A percentile compares a stretch with the other conserved stretches of the same genome.
Evolutionary conservation across 1,140 invertebrate species (phyloP).

Genomic region (Papilio machaon): DNA sequence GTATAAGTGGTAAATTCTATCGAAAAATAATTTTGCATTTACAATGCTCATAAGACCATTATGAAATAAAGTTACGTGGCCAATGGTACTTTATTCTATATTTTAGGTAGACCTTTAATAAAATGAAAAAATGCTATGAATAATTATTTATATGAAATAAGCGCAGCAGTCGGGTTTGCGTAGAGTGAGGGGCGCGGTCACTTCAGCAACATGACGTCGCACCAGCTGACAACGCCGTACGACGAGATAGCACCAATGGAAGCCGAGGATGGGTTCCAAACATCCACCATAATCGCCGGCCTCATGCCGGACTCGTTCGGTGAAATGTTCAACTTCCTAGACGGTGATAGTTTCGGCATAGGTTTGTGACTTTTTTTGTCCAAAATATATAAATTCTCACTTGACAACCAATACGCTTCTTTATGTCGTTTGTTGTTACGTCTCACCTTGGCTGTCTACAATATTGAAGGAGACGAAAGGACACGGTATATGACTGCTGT

Average conservation of each 20-base stretch:
- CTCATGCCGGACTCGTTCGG: constrained; percentile 73
- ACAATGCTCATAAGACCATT: too few species aligned
- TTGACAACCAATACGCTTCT: not conserved
- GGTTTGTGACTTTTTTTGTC: constrained; percentile 52
- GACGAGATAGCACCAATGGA: constrained; percentile 68
- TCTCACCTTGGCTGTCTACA: not conserved
- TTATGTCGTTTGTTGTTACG: not conserved
- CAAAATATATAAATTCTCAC: not conserved
- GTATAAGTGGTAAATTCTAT: too few species aligned
- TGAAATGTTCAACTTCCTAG: constrained; percentile 75
- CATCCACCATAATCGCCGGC: constrained; percentile 66
- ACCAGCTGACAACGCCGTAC: constrained; percentile 62
- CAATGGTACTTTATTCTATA: not conserved
- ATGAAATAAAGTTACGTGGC: too few species aligned
- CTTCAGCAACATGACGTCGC: constrained; percentile 59
- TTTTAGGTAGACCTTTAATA: not conserved
- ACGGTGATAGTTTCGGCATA: constrained; percentile 77
- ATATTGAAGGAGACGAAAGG: not conserved
- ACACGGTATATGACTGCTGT: too few species aligned
- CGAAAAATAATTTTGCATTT: too few species aligned
- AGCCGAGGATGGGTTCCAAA: constrained; percentile 62
- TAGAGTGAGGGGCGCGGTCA: constrained; percentile 42
- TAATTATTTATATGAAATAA: not conserved
- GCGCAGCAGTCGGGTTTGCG: not conserved
- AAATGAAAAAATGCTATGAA: not conserved